A percentile compares a stretch with the other conserved stretches of the same genome.
phyloP scores from a whole-genome alignment of 2,113 vertebrate genomes.

The Spermophilus dauricus region DNA sequence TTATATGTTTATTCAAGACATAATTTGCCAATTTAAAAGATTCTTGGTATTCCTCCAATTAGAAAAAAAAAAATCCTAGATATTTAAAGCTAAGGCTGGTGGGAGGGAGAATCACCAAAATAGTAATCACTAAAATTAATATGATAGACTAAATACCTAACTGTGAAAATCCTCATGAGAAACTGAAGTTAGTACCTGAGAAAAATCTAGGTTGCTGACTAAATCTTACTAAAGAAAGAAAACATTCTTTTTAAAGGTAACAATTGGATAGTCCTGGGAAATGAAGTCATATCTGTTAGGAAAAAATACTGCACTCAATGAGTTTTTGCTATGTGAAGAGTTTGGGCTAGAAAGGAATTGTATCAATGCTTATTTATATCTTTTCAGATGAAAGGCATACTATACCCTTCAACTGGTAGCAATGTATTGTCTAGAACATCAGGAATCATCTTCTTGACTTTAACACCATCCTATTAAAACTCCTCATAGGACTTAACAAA shows the following conservation, averaged over 20 bases:
- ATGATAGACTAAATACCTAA: background rate
- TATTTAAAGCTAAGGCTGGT: background rate
- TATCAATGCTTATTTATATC: background rate
- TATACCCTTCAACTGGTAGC: background rate
- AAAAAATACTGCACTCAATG: background rate
- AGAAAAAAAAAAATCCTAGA: background rate
- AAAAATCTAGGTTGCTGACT: constrained; percentile 4
- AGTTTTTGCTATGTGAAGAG: background rate
- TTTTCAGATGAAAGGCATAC: background rate
- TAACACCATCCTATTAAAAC: background rate
- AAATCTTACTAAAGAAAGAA: background rate
- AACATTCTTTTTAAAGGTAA: constrained; percentile 2
- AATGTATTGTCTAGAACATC: background rate
- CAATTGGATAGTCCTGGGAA: background rate
- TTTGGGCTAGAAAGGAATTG: background rate
- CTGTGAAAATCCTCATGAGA: background rate
- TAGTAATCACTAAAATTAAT: constrained; percentile 23
- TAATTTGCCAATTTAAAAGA: background rate
- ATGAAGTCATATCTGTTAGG: background rate
- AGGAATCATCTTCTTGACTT: background rate
- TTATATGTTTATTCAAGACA: background rate
- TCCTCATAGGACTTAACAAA: background rate
- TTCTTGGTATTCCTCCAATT: background rate
- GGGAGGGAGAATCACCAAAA: background rate
- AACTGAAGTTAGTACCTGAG: background rate